Conservation (phyloP, 2,113 vertebrate species). For the Mus pahari region DNA sequence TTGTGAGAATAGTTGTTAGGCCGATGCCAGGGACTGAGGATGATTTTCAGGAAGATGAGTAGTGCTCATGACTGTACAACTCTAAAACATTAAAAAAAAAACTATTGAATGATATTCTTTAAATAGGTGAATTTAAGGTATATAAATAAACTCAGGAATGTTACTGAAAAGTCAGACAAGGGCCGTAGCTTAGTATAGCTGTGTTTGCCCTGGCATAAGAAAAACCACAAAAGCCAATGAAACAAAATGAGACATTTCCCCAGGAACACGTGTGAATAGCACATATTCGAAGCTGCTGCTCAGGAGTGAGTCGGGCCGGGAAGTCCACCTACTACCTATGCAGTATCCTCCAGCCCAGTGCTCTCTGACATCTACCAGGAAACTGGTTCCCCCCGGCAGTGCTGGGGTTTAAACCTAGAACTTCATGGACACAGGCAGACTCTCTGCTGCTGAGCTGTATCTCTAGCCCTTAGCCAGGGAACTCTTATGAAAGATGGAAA, state of each 20-base stretch:
- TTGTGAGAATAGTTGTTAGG: background rate
- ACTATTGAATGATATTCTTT: background rate
- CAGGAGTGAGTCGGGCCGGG: background rate
- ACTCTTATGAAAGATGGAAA: background rate
- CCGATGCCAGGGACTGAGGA: background rate
- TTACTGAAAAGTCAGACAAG: background rate
- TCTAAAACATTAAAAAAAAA: background rate
- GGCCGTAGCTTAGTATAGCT: background rate
- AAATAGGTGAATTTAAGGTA: slow-evolving; percentile 40
- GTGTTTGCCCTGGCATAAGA: background rate
- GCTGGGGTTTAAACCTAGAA: background rate
- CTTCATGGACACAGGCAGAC: background rate
- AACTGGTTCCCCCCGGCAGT: background rate
- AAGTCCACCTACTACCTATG: background rate
- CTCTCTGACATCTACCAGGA: background rate
- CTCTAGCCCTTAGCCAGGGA: background rate
- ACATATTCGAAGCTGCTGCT: background rate
- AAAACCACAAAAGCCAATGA: background rate
- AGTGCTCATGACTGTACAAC: background rate
- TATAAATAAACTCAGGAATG: background rate
- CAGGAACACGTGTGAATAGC: background rate
- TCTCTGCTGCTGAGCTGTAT: background rate
- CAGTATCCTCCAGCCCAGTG: background rate
- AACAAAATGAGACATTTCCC: background rate
- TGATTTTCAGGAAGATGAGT: background rate